Base-by-base conservation (phyloP, 2,797 vertebrate species). In the Cichlasoma orientale region DNA sequence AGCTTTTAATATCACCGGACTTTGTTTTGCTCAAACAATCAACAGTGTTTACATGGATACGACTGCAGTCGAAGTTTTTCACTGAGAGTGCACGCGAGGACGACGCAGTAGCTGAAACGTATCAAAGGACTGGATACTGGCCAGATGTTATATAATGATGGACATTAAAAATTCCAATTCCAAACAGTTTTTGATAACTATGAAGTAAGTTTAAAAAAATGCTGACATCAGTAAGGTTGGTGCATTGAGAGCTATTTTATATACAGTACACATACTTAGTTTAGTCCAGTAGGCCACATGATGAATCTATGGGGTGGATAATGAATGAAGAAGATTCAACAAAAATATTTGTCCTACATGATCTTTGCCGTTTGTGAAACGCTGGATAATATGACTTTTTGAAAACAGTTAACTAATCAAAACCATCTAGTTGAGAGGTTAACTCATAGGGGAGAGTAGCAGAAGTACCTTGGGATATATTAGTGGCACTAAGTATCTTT, bases 1-100 rank as follows among this genome's bases (percentile, higher is more conserved):
- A 88, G 82, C 59, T 87, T 89, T 84, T 84, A 84, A 89, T 87
- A 83, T 90, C 82, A 74, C 77, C 21, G 88, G 83, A 90, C 86
- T 88, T 83, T 85, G 84, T 90, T 77, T 86, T 70, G 74, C 80
- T 85, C 83, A 80, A 87, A 87, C 83, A 81, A 80, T 79, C 79
- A 86, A 58, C 78, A 14, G 41, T 80, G 85, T 87, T 86, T 74
- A 79, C 79, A 55, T 19, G 50, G 72, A 73, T 75, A 73, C 31
- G 72, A 69, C 56, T 59, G 68, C 69, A 29, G 58, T 47, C 66
- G 36, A 33, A 27, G 31, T 78, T 66, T 73, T 38, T 21, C 29
- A 25, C 52, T 33, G 7, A 29, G 53, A 72, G 59, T 53, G 61
- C 58, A 72, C 71, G 63, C 5, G 10, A 77, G 21, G 16, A 74